These are phyloP conservation scores for Sepioteuthis lessoniana DNA, from an alignment of 2,888 invertebrate genomes.

Conservation along the genomic window DNA sequence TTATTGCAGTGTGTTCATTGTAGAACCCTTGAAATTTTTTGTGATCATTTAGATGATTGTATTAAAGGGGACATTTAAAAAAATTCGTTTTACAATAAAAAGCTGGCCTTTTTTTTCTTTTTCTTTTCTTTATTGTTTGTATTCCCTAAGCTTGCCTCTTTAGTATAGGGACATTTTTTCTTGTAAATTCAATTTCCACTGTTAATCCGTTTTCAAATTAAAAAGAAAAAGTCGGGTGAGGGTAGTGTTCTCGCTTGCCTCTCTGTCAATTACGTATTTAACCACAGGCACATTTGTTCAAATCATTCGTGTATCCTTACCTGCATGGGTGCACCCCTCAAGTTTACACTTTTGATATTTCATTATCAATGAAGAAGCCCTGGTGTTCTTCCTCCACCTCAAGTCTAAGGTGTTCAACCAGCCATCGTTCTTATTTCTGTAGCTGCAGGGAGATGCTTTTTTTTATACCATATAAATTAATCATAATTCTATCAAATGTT, in stretches of 20 bases:
- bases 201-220: background rate
- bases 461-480: background rate
- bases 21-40: no score
- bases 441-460: background rate
- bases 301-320: background rate
- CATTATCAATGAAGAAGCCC: background rate
- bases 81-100: background rate
- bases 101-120: no score
- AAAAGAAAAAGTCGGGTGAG: background rate
- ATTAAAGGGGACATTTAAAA: background rate
- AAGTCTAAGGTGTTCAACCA: background rate
- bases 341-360: background rate
- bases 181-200: background rate
- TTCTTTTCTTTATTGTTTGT: no score
- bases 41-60: background rate
- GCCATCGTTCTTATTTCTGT: background rate
- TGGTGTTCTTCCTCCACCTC: background rate
- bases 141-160: no score
- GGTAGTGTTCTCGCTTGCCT: background rate
- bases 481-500: background rate
- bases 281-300: conserved; percentile 17
- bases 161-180: no score
- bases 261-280: background rate
- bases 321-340: background rate
- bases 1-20: no score